Evolutionary conservation across 30 jellyfish, hydroid and myxozoan species (phyloP), one percentile per base, ranked within the genome.

Genomic region (Aurelia aurita complex sp. Pacific): DNA sequence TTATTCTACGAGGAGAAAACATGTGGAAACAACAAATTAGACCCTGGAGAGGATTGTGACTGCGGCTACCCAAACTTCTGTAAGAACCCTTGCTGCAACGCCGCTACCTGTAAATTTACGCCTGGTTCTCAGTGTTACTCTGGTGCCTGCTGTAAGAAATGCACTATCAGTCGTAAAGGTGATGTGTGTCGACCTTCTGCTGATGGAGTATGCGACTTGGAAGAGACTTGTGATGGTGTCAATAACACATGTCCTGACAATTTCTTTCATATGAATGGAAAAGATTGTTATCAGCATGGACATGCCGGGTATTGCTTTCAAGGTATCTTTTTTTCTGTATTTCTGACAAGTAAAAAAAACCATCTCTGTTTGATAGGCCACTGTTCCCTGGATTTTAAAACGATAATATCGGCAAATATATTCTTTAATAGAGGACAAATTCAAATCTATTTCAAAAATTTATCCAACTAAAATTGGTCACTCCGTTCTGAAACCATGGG

Each of bases 21-120:
- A 2, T 83, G 92, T 53, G 92, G 92, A 0, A 83, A 83, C 17
- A 83, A 83, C 81, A 83, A 66, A 50, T 42, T 85, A 8, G 94
- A 85, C 66, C 69, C 88, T 2, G 89, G 89, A 9, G 94, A 85
- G 38, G 89, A 85, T 40, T 85, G 94, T 23, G 94, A 85, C 80
- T 85, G 94, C 43, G 94, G 94, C 11, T 34, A 40, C 4, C 85
- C 88, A 46, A 33, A 19, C 53, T 85, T 55, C 52, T 85, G 94
- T 61, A 42, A 19, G 42, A 85, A 85, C 77, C 84, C 89, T 1
- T 85, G 89, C 74, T 85, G 94, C 64, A 52, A 85, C 65, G 72
- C 94, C 17, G 23, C 16, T 14, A 85, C 94, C 57, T 85, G 94
- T 54, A 85, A 73, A 54, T 61, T 85, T 38, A 85, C 89, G 12